Evolutionary conservation across 2,888 invertebrate genomes (phyloP).

Genomic region (Hydrotaea diabolus): DNA sequence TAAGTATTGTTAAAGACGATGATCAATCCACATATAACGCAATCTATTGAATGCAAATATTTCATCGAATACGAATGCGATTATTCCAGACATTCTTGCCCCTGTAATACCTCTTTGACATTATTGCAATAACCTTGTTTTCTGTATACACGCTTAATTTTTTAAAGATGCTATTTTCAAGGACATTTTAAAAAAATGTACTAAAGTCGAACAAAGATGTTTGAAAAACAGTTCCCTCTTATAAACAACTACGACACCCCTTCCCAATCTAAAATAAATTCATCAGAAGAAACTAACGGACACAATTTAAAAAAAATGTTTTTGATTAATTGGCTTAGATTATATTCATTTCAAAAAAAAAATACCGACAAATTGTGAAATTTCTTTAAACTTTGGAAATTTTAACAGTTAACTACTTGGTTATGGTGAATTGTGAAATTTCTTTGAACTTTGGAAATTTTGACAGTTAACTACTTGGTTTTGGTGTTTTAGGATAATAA

Average conservation of each 20-base stretch:
- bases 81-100: background rate
- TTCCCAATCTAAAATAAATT: too few relatives aligned
- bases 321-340: background rate
- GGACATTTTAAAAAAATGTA: constrained; percentile 39
- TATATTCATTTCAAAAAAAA: background rate
- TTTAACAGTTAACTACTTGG: background rate
- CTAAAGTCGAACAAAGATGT: too few relatives aligned
- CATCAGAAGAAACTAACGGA: too few relatives aligned
- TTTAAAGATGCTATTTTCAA: constrained; percentile 4
- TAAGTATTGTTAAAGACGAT: background rate
- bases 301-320: background rate
- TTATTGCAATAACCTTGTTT: constrained; percentile 36
- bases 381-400: constrained; percentile 27
- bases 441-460: constrained; percentile 24
- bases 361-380: background rate
- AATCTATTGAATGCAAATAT: too few relatives aligned
- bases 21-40: too few relatives aligned
- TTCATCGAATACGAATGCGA: background rate
- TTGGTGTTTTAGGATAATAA: too few relatives aligned
- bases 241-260: too few relatives aligned
- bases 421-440: background rate
- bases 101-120: background rate
- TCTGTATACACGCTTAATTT: constrained; percentile 25
- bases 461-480: background rate
- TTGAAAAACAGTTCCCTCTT: too few relatives aligned